Percentiles rank a stretch among this genome's conserved stretches.
Conservation (phyloP, 2,797 vertebrate genomes). For the Microcaecilia unicolor region DNA sequence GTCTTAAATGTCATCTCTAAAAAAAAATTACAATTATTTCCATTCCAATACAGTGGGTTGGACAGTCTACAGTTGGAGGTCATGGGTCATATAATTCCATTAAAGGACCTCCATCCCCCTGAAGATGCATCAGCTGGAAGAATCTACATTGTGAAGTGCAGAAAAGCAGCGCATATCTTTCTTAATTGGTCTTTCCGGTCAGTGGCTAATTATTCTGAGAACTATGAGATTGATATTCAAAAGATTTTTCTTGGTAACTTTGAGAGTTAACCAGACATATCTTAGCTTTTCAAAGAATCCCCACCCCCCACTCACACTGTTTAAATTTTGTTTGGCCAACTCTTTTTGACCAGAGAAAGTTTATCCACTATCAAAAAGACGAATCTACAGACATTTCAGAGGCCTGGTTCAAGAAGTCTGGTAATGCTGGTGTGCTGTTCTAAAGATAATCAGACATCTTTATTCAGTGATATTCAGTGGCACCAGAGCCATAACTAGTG, state of each 20-base stretch:
- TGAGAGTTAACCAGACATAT: constrained; percentile 2
- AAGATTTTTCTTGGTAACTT: no score
- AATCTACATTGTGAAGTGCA: not conserved
- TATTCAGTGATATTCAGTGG: no score
- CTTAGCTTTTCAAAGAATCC: constrained; percentile 2
- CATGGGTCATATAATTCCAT: constrained; percentile 65
- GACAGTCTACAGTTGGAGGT: constrained; percentile 52
- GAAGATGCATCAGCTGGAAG: constrained; percentile 16
- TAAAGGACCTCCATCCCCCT: constrained; percentile 61
- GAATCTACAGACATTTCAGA: no score
- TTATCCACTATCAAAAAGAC: no score
- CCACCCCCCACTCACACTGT: no score
- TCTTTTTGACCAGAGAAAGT: no score
- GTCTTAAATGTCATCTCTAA: not conserved
- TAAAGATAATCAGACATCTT: no score
- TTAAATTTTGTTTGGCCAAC: constrained; percentile 18
- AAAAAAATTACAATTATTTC: not conserved
- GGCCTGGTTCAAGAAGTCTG: no score
- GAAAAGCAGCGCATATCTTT: not conserved
- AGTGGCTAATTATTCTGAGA: no score
- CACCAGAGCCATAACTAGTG: no score
- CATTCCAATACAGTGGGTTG: constrained; percentile 43
- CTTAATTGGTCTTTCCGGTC: not conserved
- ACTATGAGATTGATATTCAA: no score
- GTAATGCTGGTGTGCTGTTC: no score